Base-by-base conservation (phyloP, 2,113 vertebrate genomes). In the Rhea americana region DNA sequence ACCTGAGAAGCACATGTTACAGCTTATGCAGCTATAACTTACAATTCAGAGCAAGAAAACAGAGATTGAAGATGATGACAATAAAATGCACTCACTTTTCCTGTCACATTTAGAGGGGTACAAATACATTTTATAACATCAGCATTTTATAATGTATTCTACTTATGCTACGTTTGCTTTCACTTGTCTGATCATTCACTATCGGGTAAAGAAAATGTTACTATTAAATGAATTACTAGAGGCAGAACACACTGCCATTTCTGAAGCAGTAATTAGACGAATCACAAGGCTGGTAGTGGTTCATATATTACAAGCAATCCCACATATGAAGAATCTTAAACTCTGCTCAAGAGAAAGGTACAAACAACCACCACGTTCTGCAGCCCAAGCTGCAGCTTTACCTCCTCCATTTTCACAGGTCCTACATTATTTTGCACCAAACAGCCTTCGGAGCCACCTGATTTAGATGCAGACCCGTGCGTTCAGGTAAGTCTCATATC, bases 21-120 rank as follows among this genome's bases (percentile, higher is more conserved):
- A 11, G 12, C 13, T 11, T 22, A 8, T 1, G 4, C 14, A 7
- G 2, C 11, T 20, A 30, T 28, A 7, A 25, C 28, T 24, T 37
- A 22, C 35, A 65, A 43, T 39, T 61, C 15, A 51, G 12, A 51
- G 35, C 20, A 61, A 39, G 28, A 71, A 73, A 79, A 26, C 13
- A 6, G 4, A 6, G 37, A 65, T 17, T 13, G 4, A 86, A 72
- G 47, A 39, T 35, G 72, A 48, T 1, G 4, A 14, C 19, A 21
- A 37, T 41, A 7, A 90, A 89, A 68, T 13, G 13, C n/a, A 51
- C 5, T 8, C 15, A 11, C 20, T 45, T 89, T 82, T 68, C 59
- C 62, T 65, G 16, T 28, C 53, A 50, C 12, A 8, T 82, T 67
- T 66, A 26, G 30, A 58, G 35, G 83, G n/a, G 43, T 43, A 75